Evolutionary conservation across 1,140 invertebrate genomes (phyloP).

Genomic region (Arion vulgaris): DNA sequence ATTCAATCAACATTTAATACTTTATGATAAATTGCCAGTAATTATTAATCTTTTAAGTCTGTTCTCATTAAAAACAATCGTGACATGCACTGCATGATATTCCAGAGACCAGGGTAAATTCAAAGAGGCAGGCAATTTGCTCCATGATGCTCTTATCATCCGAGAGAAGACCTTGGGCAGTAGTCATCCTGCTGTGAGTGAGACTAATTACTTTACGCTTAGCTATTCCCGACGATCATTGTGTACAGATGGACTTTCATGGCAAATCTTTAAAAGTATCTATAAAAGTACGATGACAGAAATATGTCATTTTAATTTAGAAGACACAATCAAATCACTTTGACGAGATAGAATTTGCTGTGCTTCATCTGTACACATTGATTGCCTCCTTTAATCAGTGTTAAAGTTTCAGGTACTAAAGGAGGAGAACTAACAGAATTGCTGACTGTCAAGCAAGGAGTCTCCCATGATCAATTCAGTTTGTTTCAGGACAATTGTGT

Average conservation of each 20-base stretch:
- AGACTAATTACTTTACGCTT: neutral
- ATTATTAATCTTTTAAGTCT: too few relatives aligned
- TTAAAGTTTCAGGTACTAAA: neutral
- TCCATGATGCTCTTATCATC: conserved; percentile 97
- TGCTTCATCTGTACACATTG: neutral
- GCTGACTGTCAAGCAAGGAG: neutral
- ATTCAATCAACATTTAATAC: too few relatives aligned
- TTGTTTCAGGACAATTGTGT: neutral
- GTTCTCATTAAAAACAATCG: too few relatives aligned
- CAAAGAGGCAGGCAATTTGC: conserved; percentile 97
- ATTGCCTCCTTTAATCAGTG: neutral
- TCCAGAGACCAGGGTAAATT: conserved; percentile 93
- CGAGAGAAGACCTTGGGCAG: conserved; percentile 98
- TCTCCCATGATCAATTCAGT: neutral
- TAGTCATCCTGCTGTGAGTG: conserved; percentile 95
- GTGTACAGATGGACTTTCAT: neutral
- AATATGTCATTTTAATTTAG: neutral
- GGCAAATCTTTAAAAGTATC: neutral
- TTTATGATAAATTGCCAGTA: too few relatives aligned
- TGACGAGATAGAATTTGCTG: neutral
- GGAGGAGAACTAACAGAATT: neutral
- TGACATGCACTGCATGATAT: conserved; percentile 29
- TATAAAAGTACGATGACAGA: neutral
- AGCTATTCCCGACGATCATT: neutral
- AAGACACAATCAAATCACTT: neutral